Conservation (phyloP, 2,797 vertebrate genomes). For the Pristis pectinata region DNA sequence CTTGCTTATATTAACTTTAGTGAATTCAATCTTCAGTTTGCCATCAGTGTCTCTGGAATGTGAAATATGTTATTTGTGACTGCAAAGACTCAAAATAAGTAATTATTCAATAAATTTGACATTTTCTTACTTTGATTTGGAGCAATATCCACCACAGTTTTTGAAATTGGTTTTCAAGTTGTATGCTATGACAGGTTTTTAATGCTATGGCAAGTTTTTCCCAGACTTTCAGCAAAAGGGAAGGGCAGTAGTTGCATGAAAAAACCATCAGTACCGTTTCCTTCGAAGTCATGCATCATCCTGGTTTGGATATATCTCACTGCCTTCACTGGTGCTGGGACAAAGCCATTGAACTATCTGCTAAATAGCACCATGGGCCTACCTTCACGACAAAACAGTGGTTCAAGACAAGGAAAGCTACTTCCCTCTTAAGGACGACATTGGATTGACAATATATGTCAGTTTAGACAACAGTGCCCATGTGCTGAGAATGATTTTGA, state of each 20-base stretch:
- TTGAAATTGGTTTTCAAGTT: not conserved
- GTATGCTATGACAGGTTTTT: not conserved
- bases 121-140: not conserved
- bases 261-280: not conserved
- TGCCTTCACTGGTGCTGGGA: not conserved
- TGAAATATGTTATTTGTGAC: not conserved
- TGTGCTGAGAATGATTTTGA: not conserved
- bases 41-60: not conserved
- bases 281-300: not conserved
- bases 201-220: not conserved
- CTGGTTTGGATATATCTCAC: not conserved
- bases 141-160: not conserved
- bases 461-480: not conserved
- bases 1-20: too few species aligned
- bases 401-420: not conserved
- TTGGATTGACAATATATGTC: not conserved
- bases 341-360: not conserved
- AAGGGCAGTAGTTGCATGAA: not conserved
- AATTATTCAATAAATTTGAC: too few species aligned
- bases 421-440: not conserved
- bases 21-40: too few species aligned
- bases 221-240: not conserved
- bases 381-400: not conserved
- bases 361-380: not conserved
- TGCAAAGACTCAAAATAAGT: not conserved